These are phyloP conservation scores for Sylvilagus bachmani DNA, from an alignment of 2,113 vertebrate genomes.

Conservation along the genomic window DNA sequence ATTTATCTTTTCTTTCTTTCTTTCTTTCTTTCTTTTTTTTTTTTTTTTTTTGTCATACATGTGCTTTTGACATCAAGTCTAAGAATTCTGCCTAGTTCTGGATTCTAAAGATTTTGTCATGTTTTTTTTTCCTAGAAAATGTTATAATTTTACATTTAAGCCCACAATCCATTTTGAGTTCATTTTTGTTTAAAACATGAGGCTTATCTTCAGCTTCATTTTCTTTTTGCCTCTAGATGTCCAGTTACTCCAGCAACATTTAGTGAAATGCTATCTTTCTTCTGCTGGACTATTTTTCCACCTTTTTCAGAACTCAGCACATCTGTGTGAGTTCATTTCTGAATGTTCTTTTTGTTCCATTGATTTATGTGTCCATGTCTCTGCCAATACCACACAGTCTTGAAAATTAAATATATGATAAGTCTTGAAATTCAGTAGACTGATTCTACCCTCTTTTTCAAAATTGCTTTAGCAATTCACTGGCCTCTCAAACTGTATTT, in stretches of 20 bases:
- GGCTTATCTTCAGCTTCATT: neutral
- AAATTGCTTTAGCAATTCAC: neutral
- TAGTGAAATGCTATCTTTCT: neutral
- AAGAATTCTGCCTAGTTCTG: neutral
- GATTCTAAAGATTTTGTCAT: neutral
- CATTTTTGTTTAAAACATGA: neutral
- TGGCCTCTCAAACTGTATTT: neutral
- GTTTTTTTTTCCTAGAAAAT: neutral
- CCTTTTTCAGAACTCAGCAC: neutral
- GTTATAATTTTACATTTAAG: neutral
- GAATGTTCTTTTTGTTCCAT: neutral
- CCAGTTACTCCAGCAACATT: neutral
- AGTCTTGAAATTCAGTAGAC: neutral
- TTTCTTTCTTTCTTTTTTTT: no score
- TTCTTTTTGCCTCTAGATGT: no score
- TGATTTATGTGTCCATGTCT: neutral
- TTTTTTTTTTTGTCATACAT: neutral
- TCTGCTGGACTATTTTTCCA: neutral
- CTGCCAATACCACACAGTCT: neutral
- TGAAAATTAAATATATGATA: neutral
- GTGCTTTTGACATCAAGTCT: neutral
- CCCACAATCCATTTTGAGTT: neutral
- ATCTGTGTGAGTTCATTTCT: neutral
- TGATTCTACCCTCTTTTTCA: constrained; percentile 9
- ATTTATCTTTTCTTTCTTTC: neutral